These are phyloP conservation scores for Ypsolopha sequella DNA, from an alignment of 2,888 invertebrate genomes.

Conservation along the genomic window DNA sequence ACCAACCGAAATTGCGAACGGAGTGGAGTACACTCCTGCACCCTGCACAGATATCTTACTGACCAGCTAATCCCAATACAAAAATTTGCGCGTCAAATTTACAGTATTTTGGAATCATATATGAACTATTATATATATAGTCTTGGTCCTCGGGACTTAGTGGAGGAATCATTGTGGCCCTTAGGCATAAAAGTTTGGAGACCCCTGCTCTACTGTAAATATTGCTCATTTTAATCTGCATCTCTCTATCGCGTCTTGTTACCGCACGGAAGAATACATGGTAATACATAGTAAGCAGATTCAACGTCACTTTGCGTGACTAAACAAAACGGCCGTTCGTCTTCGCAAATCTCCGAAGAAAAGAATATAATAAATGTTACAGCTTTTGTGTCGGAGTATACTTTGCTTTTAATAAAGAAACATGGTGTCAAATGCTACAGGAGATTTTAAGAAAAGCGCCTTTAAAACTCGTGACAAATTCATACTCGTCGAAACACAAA, in stretches of 20 bases:
- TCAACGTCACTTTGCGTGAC: not conserved
- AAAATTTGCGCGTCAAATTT: too few species aligned
- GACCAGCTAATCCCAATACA: too few species aligned
- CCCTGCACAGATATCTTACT: too few species aligned
- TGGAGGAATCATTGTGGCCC: too few species aligned
- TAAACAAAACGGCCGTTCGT: not conserved
- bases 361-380: not conserved
- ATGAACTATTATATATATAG: too few species aligned
- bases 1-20: too few species aligned
- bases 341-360: not conserved
- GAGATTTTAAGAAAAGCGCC: not conserved
- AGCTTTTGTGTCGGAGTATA: not conserved
- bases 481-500: constrained; percentile 6
- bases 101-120: too few species aligned
- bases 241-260: not conserved
- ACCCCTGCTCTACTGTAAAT: too few species aligned
- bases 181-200: too few species aligned
- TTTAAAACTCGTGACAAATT: constrained; percentile 1
- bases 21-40: too few species aligned
- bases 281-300: too few species aligned
- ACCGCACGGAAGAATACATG: not conserved
- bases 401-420: not conserved
- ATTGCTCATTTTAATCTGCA: not conserved
- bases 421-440: not conserved
- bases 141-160: too few species aligned